These are phyloP conservation scores for Thyatira batis DNA, from an alignment of 2,888 invertebrate species.

Conservation along the genomic window DNA sequence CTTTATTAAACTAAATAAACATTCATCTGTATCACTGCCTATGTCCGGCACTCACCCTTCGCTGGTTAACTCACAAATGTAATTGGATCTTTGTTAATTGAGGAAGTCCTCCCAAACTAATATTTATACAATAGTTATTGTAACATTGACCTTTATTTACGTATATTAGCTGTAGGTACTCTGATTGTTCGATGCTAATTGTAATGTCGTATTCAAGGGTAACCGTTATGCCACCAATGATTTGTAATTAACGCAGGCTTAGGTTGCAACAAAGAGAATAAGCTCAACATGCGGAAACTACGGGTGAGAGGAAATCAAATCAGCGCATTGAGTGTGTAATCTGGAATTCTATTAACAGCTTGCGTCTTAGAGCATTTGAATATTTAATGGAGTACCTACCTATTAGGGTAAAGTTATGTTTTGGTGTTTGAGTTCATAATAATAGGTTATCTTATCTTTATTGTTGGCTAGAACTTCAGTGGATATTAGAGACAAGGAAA, in stretches of 20 bases:
- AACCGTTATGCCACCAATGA: background rate
- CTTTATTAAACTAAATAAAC: slow-evolving; percentile 1
- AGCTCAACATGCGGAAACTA: slow-evolving; percentile 2
- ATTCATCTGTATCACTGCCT: background rate
- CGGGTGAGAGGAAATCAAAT: slow-evolving; percentile 18
- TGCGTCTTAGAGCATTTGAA: slow-evolving; percentile 30
- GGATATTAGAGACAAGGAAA: slow-evolving; percentile 16
- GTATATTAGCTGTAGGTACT: background rate
- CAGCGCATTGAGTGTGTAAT: slow-evolving; percentile 27
- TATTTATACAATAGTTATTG: slow-evolving; percentile 1
- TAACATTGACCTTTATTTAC: background rate
- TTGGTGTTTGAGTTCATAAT: background rate
- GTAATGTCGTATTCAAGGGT: background rate
- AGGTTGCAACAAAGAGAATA: background rate
- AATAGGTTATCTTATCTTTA: slow-evolving; percentile 14
- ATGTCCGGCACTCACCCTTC: background rate
- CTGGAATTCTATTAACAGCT: slow-evolving; percentile 45
- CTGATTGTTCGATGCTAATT: background rate
- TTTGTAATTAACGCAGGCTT: background rate
- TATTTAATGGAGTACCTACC: slow-evolving; percentile 31
- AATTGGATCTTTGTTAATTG: background rate
- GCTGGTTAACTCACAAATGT: background rate
- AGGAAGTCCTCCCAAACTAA: background rate
- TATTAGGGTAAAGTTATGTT: background rate
- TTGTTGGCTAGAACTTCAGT: slow-evolving; percentile 23